Percentiles rank a stretch among this genome's conserved stretches.
Conservation (phyloP, 2,113 vertebrate species). For the Hippoglossus stenolepis region DNA sequence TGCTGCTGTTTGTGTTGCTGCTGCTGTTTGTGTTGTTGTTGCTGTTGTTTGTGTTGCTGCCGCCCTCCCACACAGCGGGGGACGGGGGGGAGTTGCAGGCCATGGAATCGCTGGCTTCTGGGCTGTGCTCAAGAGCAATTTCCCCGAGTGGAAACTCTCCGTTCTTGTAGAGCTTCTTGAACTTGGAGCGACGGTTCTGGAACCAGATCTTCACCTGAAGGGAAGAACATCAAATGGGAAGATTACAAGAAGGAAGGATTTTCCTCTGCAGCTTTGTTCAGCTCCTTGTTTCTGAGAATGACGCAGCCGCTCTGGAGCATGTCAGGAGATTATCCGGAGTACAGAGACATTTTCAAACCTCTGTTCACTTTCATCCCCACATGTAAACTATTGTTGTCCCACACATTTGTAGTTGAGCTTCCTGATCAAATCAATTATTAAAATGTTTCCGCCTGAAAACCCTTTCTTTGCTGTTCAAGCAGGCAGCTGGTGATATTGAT, state of each 20-base stretch:
- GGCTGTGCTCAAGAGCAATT: conserved; percentile 87
- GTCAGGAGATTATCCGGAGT: too few species aligned
- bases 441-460: too few species aligned
- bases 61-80: conserved; percentile 90
- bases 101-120: conserved; percentile 96
- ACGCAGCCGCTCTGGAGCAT: too few species aligned
- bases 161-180: conserved; percentile 96
- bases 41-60: conserved; percentile 41
- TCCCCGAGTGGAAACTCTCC: conserved; percentile 90
- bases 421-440: too few species aligned
- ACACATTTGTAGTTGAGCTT: too few species aligned
- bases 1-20: not conserved
- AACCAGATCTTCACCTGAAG: conserved; percentile 96
- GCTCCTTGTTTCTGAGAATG: too few species aligned
- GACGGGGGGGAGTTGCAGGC: conserved; percentile 92
- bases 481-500: too few species aligned
- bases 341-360: too few species aligned
- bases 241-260: not conserved
- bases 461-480: too few species aligned
- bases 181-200: conserved; percentile 96
- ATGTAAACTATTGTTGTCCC: too few species aligned
- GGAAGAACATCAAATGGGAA: not conserved
- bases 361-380: too few species aligned
- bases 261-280: too few species aligned
- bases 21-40: conserved; percentile 15